Evolutionary conservation across 2,888 invertebrate species (phyloP).

Genomic region (Plemyria rubiginata): DNA sequence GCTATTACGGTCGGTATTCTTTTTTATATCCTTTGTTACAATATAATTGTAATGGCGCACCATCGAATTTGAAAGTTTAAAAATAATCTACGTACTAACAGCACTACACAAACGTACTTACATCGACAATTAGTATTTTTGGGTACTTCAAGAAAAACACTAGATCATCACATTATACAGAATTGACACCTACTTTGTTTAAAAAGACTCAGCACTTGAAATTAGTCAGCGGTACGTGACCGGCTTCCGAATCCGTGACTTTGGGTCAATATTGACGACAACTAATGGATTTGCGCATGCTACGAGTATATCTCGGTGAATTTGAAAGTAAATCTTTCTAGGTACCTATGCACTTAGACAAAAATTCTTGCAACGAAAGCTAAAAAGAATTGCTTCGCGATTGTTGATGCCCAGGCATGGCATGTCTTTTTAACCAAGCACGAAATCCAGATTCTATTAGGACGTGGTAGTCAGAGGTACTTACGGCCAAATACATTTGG

Average conservation of each 20-base stretch:
- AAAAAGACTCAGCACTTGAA: constrained; percentile 31
- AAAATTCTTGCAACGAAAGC: no score
- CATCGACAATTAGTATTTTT: neutral
- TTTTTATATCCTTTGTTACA: no score
- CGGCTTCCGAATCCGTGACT: constrained; percentile 25
- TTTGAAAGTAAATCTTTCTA: constrained; percentile 22
- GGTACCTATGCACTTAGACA: neutral
- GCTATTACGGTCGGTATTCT: no score
- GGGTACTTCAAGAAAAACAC: constrained; percentile 20
- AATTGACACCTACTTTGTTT: constrained; percentile 37
- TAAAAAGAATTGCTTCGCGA: no score
- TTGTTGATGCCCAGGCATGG: no score
- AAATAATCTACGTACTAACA: neutral
- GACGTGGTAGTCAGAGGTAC: no score
- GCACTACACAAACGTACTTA: neutral
- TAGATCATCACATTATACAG: constrained; percentile 35
- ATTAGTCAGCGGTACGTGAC: constrained; percentile 37
- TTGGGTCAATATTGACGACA: constrained; percentile 55
- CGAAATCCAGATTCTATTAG: no score
- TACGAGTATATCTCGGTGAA: constrained; percentile 12
- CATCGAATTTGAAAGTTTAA: neutral
- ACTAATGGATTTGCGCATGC: constrained; percentile 58
- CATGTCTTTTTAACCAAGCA: no score
- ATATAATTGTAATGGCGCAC: no score
- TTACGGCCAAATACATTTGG: no score